These are phyloP conservation scores for Seira musarum DNA, from an alignment of 2,888 invertebrate genomes.

Conservation along the genomic window DNA sequence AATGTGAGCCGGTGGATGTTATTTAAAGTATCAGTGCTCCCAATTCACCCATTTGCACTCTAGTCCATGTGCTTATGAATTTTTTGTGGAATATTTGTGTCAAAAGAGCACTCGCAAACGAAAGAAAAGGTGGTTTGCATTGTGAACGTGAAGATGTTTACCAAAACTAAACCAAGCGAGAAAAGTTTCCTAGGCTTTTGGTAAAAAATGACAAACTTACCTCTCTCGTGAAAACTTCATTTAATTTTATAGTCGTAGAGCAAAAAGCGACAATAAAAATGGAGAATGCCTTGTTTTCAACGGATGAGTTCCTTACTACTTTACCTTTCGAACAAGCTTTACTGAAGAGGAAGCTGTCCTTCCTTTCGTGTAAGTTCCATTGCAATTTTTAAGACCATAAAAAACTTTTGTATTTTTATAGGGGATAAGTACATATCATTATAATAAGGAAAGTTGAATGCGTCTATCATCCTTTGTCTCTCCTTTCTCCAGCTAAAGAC, in stretches of 20 bases:
- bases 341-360: neutral
- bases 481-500: no score
- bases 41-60: neutral
- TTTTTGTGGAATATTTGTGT: neutral
- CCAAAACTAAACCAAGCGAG: no score
- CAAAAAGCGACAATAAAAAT: neutral
- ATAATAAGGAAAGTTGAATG: no score
- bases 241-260: neutral
- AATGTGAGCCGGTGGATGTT: neutral
- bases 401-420: neutral
- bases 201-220: no score
- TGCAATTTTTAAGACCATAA: neutral
- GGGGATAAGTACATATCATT: neutral
- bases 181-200: no score
- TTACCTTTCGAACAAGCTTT: neutral
- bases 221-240: no score
- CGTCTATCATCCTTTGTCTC: no score
- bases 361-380: neutral
- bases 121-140: neutral
- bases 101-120: no score
- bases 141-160: neutral
- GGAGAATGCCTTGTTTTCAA: neutral
- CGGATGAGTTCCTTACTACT: neutral
- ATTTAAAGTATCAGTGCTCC: neutral
- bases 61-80: neutral